Evolutionary conservation across 2,888 invertebrate genomes (phyloP).

Genomic region (Dascillus cervinus): DNA sequence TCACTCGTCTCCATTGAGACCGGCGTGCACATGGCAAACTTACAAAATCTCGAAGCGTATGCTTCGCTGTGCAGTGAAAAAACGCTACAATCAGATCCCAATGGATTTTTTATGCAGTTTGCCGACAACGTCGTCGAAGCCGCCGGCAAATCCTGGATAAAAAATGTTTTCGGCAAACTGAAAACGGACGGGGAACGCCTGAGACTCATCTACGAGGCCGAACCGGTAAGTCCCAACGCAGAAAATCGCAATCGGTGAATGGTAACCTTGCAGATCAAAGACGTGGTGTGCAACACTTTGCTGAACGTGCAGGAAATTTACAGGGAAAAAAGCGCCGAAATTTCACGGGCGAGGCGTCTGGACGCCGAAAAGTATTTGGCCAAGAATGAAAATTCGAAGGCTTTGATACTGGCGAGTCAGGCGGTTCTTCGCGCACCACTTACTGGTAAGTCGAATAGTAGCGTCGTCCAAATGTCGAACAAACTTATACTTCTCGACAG

Average conservation of each 20-base stretch:
- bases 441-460: too few relatives aligned
- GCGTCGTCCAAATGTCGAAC: too few relatives aligned
- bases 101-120: slow-evolving; percentile 68
- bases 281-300: slow-evolving; percentile 49
- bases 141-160: slow-evolving; percentile 54
- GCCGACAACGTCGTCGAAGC: slow-evolving; percentile 51
- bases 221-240: slow-evolving; percentile 38
- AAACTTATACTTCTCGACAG: too few relatives aligned
- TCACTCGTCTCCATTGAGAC: too few relatives aligned
- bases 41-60: too few relatives aligned
- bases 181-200: slow-evolving; percentile 54
- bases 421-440: slow-evolving; percentile 65
- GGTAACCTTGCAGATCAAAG: slow-evolving; percentile 28
- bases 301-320: slow-evolving; percentile 59
- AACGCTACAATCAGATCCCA: slow-evolving; percentile 65
- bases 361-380: slow-evolving; percentile 55
- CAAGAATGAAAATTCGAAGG: slow-evolving; percentile 48
- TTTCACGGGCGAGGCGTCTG: slow-evolving; percentile 52
- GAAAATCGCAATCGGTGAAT: neutral
- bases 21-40: too few relatives aligned
- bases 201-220: slow-evolving; percentile 46
- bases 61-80: slow-evolving; percentile 72
- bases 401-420: slow-evolving; percentile 60
- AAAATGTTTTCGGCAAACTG: slow-evolving; percentile 50
- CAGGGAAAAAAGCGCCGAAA: slow-evolving; percentile 56